Conservation (phyloP, 1,140 invertebrate species). For the Drosophila teissieri region DNA sequence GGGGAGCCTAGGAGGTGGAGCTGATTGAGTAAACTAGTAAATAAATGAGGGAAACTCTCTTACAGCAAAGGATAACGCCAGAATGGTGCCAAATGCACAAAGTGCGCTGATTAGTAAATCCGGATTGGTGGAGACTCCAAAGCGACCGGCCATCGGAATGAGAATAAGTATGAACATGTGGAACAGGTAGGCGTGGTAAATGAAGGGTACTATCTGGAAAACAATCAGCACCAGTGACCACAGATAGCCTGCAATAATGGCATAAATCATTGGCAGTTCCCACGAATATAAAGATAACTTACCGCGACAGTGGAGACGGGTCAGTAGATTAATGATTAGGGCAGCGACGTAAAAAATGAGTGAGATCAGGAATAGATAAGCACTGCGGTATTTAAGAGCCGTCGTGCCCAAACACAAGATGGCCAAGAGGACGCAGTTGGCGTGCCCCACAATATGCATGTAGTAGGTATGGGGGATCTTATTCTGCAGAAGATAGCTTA, state of each 20-base stretch:
- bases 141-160: conserved; percentile 88
- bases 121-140: conserved; percentile 87
- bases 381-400: conserved; percentile 50
- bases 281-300: not conserved
- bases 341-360: conserved; percentile 66
- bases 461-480: conserved; percentile 59
- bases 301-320: conserved; percentile 74
- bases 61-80: conserved; percentile 72
- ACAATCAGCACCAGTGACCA: conserved; percentile 86
- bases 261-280: not conserved
- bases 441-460: conserved; percentile 70
- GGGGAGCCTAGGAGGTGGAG: conserved; percentile 50
- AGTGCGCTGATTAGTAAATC: conserved; percentile 86
- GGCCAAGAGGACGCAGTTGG: conserved; percentile 64
- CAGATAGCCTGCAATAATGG: conserved; percentile 79
- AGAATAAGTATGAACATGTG: conserved; percentile 88
- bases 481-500: conserved; percentile 22
- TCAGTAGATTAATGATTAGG: conserved; percentile 65
- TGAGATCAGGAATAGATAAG: conserved; percentile 69
- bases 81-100: conserved; percentile 83
- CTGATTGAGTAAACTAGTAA: not conserved
- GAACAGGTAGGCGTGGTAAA: conserved; percentile 87
- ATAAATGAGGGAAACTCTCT: not conserved
- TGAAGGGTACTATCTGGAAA: conserved; percentile 78
- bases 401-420: conserved; percentile 61